Percentiles rank a stretch among this genome's conserved stretches.
Conservation (phyloP, 2,888 invertebrate genomes). For the Macropis europaea region DNA sequence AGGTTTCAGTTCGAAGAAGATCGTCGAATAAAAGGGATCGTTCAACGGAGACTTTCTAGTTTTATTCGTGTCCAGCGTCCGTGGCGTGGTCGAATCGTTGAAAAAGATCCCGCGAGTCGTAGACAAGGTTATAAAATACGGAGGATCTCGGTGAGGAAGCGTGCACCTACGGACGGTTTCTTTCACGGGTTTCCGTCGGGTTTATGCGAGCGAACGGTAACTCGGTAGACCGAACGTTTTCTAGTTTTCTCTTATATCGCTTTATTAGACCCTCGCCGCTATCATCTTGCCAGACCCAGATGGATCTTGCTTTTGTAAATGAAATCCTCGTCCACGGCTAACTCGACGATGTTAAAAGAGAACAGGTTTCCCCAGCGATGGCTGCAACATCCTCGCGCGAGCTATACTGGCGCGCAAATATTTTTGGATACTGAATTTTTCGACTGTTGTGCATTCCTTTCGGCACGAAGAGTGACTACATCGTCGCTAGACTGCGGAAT, state of each 20-base stretch:
- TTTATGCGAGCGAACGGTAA: slow-evolving; percentile 21
- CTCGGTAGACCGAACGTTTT: slow-evolving; percentile 26
- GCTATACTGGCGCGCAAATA: no score
- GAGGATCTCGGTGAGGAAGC: slow-evolving; percentile 11
- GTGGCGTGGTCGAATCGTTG: not conserved
- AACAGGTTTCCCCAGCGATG: slow-evolving; percentile 35
- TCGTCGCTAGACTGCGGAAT: no score
- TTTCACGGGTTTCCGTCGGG: not conserved
- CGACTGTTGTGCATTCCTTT: no score
- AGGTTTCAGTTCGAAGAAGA: no score
- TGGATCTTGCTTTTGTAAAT: slow-evolving; percentile 37
- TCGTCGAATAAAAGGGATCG: not conserved
- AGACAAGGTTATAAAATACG: slow-evolving; percentile 30
- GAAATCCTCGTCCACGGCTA: slow-evolving; percentile 21
- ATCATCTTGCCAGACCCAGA: slow-evolving; percentile 30
- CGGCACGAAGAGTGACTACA: no score
- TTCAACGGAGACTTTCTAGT: not conserved
- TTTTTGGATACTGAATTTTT: no score
- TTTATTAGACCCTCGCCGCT: slow-evolving; percentile 40
- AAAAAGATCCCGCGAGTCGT: not conserved
- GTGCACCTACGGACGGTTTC: slow-evolving; percentile 7
- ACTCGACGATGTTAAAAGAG: slow-evolving; percentile 23
- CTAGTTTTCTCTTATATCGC: slow-evolving; percentile 29
- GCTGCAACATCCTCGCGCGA: slow-evolving; percentile 12
- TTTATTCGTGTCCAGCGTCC: not conserved